Evolutionary conservation across 2,113 vertebrate species (phyloP).

Genomic region (Picathartes gymnocephalus): DNA sequence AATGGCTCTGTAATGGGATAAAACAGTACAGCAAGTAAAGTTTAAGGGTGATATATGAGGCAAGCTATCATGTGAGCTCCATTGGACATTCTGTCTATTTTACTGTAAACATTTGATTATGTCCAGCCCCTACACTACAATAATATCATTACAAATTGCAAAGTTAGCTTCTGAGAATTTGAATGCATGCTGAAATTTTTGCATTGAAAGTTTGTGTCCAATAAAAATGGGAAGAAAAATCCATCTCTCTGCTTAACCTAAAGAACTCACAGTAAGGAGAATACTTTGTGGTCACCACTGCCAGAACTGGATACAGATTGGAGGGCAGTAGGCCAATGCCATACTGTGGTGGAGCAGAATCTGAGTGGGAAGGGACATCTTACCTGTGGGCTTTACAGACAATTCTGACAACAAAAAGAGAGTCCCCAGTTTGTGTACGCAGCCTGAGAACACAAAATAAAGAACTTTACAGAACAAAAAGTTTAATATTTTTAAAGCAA

Average conservation of each 20-base stretch:
- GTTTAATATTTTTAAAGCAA: not conserved
- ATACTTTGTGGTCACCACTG: not conserved
- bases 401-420: not conserved
- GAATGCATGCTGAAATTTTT: not conserved
- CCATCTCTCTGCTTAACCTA: not conserved
- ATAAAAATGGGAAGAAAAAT: not conserved
- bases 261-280: not conserved
- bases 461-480: not conserved
- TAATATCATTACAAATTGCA: not conserved
- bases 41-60: not conserved
- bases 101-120: not conserved
- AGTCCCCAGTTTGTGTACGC: not conserved
- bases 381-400: not conserved
- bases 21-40: not conserved
- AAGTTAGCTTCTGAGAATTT: not conserved
- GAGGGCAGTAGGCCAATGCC: not conserved
- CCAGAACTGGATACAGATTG: not conserved
- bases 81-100: not conserved
- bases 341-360: not conserved
- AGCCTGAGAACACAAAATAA: not conserved
- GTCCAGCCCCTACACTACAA: not conserved
- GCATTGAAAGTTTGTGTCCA: not conserved
- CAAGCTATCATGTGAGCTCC: not conserved
- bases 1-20: not conserved
- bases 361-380: not conserved